Base-by-base conservation (phyloP, 2,888 invertebrate genomes). In the Yponomeuta cagnagella region DNA sequence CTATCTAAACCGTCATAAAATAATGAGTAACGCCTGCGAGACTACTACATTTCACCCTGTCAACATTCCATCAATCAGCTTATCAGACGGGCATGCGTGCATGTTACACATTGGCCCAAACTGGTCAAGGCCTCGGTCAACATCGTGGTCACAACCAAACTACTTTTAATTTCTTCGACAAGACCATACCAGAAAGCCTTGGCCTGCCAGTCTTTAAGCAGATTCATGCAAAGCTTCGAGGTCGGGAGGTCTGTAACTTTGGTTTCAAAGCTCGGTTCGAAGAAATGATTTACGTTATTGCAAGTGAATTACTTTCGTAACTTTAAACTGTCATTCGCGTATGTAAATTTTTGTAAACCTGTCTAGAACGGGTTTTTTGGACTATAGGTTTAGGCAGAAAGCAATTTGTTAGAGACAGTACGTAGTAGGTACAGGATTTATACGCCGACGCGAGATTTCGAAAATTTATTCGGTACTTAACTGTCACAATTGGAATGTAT, bases 101-200 rank as follows among this genome's bases (percentile, higher is more conserved):
- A 72, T 74, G 76, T 72, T 73, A 74, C 75, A 74, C 73, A 73
- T 72, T 65, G 65, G 10, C 68, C 71, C 77, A 83, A 76, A 73
- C 81, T 77, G 88, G 88, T 81, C 89, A 89, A 88, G 89, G 89
- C 83, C 83, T 76, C 77, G 80, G 82, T 82, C 82, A 78, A 75
- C 52, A 58, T 71, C 48, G 48, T 75, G 78, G 77, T 77, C 74
- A 33, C 52, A 23, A 80, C 77, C 78, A 78, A 77, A 81, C 83
- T 77, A 82, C 83, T 82, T 82, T 82, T 81, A 79, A 81, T 78
- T 78, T 76, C 74, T 74, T 10, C n/a, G 63, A 63, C 33, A 43
- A 66, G 75, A 76, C 71, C 74, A 10, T 23, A 69, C 69, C 23
- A 31, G 48, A 68, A 48, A n/a, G 23, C 43, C 48, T 68, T 68